Evolutionary conservation across 2,113 vertebrate genomes (phyloP).

Genomic region (Prinia subflava): DNA sequence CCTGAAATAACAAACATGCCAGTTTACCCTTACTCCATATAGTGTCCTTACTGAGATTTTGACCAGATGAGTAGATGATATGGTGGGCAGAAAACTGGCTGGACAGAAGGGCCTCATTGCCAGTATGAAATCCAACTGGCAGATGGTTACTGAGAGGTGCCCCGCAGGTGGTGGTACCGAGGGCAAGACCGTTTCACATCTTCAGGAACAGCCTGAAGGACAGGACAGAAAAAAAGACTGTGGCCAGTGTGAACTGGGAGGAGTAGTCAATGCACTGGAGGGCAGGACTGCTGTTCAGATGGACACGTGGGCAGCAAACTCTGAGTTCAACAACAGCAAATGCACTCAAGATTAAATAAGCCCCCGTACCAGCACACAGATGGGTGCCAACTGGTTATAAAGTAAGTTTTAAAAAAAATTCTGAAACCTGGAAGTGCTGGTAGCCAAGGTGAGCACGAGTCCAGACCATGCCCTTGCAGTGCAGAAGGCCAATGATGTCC

Average conservation of each 20-base stretch:
- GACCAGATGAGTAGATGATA: not conserved
- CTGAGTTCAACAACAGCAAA: not conserved
- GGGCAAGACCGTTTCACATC: not conserved
- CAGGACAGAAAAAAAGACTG: not conserved
- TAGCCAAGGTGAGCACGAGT: not conserved
- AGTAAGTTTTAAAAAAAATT: not conserved
- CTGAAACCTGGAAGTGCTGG: not conserved
- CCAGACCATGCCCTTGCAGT: not conserved
- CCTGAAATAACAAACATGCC: not conserved
- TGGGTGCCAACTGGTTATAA: not conserved
- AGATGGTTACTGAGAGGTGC: not conserved
- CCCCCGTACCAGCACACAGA: not conserved
- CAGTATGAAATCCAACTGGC: not conserved
- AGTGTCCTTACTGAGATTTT: not conserved
- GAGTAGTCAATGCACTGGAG: not conserved
- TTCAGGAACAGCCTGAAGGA: not conserved
- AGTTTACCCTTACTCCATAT: not conserved
- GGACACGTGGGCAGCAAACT: not conserved
- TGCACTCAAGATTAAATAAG: not conserved
- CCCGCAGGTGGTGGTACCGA: not conserved
- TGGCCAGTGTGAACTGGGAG: not conserved
- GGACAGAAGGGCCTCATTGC: not conserved
- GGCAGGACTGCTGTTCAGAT: not conserved
- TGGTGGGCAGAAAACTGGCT: not conserved
- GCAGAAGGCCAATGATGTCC: not conserved